Evolutionary conservation across 2,888 invertebrate genomes (phyloP).

Genomic region (Agriotes lineatus): DNA sequence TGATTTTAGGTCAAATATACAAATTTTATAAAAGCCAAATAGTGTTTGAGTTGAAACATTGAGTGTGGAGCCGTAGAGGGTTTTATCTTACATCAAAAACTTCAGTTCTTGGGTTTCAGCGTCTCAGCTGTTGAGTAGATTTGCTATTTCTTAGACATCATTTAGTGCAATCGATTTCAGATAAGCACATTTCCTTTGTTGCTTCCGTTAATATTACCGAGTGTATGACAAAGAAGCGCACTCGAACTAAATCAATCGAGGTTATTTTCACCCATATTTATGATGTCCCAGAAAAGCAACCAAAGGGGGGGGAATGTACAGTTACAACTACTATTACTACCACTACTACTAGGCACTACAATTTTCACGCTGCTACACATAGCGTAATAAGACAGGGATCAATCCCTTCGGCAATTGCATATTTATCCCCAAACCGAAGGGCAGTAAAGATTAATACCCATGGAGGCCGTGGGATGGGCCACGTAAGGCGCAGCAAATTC

Average conservation of each 20-base stretch:
- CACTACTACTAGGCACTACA: slow-evolving; percentile 10
- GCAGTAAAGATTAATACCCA: too few relatives aligned
- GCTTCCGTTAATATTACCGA: neutral
- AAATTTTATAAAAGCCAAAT: too few relatives aligned
- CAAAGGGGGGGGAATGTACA: neutral
- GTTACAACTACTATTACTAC: slow-evolving; percentile 12
- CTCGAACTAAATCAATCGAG: neutral
- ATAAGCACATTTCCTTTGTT: neutral
- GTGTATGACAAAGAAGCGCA: neutral
- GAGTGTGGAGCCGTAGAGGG: too few relatives aligned
- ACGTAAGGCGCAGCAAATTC: neutral
- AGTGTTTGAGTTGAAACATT: too few relatives aligned
- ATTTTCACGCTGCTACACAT: slow-evolving; percentile 5
- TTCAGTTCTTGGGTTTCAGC: too few relatives aligned
- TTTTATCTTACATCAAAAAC: too few relatives aligned
- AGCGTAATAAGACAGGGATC: neutral
- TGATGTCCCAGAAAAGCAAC: neutral
- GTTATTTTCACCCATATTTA: neutral
- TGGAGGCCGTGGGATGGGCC: too few relatives aligned
- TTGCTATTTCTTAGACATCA: too few relatives aligned
- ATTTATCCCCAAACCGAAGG: too few relatives aligned
- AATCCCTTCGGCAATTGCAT: neutral
- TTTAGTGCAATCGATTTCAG: too few relatives aligned
- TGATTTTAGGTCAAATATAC: too few relatives aligned
- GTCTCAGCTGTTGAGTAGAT: too few relatives aligned